These are phyloP conservation scores for Arrhopalites spinosus DNA, from an alignment of 2,888 invertebrate species.

Conservation along the genomic window DNA sequence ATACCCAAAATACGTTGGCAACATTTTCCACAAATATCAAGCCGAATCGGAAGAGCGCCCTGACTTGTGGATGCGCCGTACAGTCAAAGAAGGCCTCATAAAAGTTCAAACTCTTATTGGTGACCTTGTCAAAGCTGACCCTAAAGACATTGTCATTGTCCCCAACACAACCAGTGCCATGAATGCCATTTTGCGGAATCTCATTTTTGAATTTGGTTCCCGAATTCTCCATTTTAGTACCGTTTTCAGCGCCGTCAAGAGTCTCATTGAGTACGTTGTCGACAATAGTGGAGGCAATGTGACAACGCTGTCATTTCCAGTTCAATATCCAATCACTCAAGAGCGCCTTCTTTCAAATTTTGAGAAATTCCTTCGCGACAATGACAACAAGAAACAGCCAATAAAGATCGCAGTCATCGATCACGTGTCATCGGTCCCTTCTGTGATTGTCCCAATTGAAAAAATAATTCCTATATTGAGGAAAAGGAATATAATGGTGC, in stretches of 20 bases:
- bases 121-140: constrained; percentile 29
- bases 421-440: constrained; percentile 32
- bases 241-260: constrained; percentile 41
- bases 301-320: not conserved
- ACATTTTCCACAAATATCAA: constrained; percentile 40
- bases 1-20: constrained; percentile 40
- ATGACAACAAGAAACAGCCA: not conserved
- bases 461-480: constrained; percentile 42
- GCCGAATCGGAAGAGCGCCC: constrained; percentile 41
- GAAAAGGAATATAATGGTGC: constrained; percentile 32
- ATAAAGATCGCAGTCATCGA: not conserved
- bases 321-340: not conserved
- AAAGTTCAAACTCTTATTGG: constrained; percentile 40
- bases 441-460: constrained; percentile 42
- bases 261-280: constrained; percentile 38
- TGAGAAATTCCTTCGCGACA: not conserved
- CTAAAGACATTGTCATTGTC: not conserved
- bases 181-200: constrained; percentile 46
- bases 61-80: constrained; percentile 48
- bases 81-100: constrained; percentile 28
- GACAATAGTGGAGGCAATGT: not conserved
- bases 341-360: not conserved
- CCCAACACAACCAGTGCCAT: constrained; percentile 34
- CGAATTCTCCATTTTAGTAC: constrained; percentile 45
- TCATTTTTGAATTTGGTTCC: constrained; percentile 41